Evolutionary conservation across 2,797 vertebrate species (phyloP).

Genomic region (Notoglanidium macrostoma): DNA sequence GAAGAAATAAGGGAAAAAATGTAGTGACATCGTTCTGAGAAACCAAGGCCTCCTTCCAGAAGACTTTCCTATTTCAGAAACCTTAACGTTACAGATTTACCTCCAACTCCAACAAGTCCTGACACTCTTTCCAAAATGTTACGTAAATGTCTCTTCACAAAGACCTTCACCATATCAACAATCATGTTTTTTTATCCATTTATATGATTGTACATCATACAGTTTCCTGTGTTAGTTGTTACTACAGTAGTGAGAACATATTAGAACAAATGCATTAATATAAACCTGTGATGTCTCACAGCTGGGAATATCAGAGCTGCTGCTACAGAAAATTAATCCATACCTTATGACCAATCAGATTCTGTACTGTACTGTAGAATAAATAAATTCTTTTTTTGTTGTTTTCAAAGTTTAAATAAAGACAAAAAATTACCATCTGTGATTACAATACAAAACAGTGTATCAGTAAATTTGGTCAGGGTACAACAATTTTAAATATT

Average conservation of each 20-base stretch:
- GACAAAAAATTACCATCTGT: background rate
- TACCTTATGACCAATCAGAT: background rate
- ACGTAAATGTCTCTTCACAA: background rate
- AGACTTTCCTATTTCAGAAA: background rate
- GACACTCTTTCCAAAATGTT: background rate
- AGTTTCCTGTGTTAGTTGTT: background rate
- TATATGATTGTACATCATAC: background rate
- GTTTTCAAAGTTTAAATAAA: background rate
- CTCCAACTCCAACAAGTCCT: background rate
- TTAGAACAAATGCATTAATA: background rate
- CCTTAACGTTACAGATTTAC: background rate
- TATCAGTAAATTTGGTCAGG: background rate
- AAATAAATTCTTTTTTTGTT: background rate
- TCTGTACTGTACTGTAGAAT: background rate
- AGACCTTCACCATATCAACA: background rate
- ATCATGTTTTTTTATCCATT: background rate
- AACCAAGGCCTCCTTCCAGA: background rate
- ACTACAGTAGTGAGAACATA: background rate
- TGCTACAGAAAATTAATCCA: background rate
- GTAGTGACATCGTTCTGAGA: background rate
- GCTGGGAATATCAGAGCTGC: background rate
- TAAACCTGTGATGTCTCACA: background rate
- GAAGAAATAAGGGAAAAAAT: background rate
- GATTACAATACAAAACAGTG: background rate
- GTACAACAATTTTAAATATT: background rate